Evolutionary conservation across 2,113 vertebrate species (phyloP).

Genomic region (Epinephelus fuscoguttatus): DNA sequence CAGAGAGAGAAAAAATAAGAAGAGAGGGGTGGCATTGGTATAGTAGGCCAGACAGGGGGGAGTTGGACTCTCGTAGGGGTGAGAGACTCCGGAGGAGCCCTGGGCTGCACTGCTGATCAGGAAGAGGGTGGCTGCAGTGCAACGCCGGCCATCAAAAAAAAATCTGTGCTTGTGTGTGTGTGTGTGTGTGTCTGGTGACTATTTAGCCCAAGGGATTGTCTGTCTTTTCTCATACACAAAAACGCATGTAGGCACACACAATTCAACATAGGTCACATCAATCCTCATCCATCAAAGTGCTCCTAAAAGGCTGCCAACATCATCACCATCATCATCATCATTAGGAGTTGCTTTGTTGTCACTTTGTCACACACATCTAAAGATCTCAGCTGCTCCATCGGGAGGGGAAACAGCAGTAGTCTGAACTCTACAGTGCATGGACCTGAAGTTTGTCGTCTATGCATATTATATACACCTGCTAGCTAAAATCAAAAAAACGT

Average conservation of each 20-base stretch:
- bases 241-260: conserved; percentile 56
- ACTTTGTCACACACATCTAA: conserved; percentile 38
- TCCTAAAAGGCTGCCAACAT: conserved; percentile 58
- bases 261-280: conserved; percentile 69
- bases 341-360: conserved; percentile 66
- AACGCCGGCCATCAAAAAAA: conserved; percentile 53
- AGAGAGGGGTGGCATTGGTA: conserved; percentile 73
- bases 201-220: conserved; percentile 68
- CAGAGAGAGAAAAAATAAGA: conserved; percentile 74
- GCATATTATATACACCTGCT: background rate
- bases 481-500: background rate
- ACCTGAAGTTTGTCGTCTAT: background rate
- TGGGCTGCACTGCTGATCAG: conserved; percentile 69
- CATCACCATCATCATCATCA: conserved; percentile 44
- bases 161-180: conserved; percentile 27
- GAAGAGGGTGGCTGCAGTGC: conserved; percentile 56
- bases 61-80: conserved; percentile 47
- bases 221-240: conserved; percentile 66
- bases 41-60: conserved; percentile 60
- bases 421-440: background rate
- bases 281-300: conserved; percentile 76
- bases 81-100: conserved; percentile 78
- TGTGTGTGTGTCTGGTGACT: conserved; percentile 38
- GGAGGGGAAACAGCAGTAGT: conserved; percentile 10
- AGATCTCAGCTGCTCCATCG: conserved; percentile 41